Conservation (phyloP, 1,140 invertebrate species). For the Hydropsyche tenuis region DNA sequence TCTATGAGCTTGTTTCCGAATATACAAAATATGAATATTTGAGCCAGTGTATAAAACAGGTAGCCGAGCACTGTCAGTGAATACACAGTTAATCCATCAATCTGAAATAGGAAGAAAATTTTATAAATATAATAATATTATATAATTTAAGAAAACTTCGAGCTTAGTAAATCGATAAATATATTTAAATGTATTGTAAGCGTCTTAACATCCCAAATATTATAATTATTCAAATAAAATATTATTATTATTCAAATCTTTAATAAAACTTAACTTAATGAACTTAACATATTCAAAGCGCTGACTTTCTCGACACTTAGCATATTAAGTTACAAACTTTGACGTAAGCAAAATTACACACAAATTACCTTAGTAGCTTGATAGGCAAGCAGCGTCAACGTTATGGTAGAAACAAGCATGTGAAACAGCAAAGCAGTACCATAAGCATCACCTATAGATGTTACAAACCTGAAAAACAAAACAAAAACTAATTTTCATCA, state of each 20-base stretch:
- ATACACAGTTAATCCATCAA: constrained; percentile 75
- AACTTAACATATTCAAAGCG: no score
- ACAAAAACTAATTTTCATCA: background rate
- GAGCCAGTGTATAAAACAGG: constrained; percentile 76
- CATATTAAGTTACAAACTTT: no score
- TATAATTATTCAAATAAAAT: no score
- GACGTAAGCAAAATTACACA: no score
- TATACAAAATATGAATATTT: constrained; percentile 85
- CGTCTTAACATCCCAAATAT: no score
- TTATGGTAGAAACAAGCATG: constrained; percentile 84
- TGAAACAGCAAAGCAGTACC: constrained; percentile 79
- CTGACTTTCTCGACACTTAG: no score
- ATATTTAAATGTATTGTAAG: no score
- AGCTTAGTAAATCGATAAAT: no score
- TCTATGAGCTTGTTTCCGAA: constrained; percentile 85
- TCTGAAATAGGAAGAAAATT: no score
- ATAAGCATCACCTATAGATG: constrained; percentile 80
- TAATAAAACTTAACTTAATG: no score
- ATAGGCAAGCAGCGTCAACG: constrained; percentile 80
- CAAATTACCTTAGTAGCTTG: constrained; percentile 80
- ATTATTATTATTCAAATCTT: background rate
- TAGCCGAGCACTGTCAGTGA: constrained; percentile 79
- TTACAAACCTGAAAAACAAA: constrained; percentile 69
- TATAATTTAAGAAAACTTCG: no score
- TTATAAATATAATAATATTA: constrained; percentile 14